These are phyloP conservation scores for Cerastis leucographa DNA, from an alignment of 2,888 invertebrate genomes.

Conservation along the genomic window DNA sequence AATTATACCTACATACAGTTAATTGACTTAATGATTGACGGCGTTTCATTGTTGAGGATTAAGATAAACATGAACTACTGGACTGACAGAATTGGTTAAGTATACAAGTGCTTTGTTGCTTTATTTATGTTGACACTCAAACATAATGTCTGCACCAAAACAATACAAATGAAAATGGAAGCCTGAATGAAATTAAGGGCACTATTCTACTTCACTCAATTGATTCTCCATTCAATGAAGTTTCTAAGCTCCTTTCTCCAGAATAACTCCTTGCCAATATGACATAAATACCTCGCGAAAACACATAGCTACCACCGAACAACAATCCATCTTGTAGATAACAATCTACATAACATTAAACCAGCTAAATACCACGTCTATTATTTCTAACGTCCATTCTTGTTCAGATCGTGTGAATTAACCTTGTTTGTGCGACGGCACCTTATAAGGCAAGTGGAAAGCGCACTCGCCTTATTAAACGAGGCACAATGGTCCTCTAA, in stretches of 20 bases:
- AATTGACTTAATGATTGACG: background rate
- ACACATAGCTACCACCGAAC: constrained; percentile 42
- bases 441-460: constrained; percentile 79
- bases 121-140: constrained; percentile 1
- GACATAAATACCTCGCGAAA: constrained; percentile 54
- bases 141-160: background rate
- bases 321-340: constrained; percentile 58
- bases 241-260: constrained; percentile 19
- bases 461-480: constrained; percentile 79
- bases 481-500: constrained; percentile 76
- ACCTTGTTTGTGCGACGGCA: constrained; percentile 75
- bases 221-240: constrained; percentile 3
- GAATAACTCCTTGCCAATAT: constrained; percentile 53
- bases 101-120: background rate
- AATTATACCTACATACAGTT: background rate
- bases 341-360: constrained; percentile 60
- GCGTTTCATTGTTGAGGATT: background rate
- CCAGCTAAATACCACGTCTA: constrained; percentile 66
- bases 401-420: constrained; percentile 78
- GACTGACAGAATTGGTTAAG: background rate
- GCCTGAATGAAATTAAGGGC: constrained; percentile 14
- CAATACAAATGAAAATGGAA: background rate
- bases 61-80: background rate
- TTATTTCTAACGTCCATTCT: constrained; percentile 63
- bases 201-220: constrained; percentile 21